Percentiles rank a stretch among this genome's conserved stretches.
These are phyloP conservation scores for Drosophila vallismaia DNA, from an alignment of 2,888 invertebrate species.

Conservation along the genomic window DNA sequence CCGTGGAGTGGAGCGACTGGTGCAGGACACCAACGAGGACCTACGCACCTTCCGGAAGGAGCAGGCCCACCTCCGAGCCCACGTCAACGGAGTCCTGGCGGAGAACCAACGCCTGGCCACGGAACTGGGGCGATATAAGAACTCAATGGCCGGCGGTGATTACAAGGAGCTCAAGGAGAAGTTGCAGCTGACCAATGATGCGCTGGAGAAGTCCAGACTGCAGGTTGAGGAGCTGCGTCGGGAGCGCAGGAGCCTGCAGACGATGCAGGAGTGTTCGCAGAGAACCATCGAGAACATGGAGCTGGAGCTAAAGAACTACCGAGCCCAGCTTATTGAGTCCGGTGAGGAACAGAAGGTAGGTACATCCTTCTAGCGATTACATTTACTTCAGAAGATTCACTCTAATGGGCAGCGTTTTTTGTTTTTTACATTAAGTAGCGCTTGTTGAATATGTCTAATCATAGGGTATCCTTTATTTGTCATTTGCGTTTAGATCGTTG, in stretches of 20 bases:
- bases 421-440: not conserved
- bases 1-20: constrained; percentile 70
- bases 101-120: constrained; percentile 81
- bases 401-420: not conserved
- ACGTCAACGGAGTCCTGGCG: constrained; percentile 79
- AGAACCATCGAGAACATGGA: constrained; percentile 88
- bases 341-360: constrained; percentile 51
- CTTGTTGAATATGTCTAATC: not conserved
- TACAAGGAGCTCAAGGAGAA: constrained; percentile 54
- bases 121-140: constrained; percentile 63
- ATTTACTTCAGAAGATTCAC: not conserved
- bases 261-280: constrained; percentile 88
- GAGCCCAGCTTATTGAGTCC: constrained; percentile 61
- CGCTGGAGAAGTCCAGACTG: constrained; percentile 81
- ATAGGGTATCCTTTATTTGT: not conserved
- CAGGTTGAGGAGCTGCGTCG: constrained; percentile 83
- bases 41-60: constrained; percentile 74
- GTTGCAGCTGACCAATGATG: constrained; percentile 73
- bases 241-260: constrained; percentile 88
- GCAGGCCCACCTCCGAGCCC: constrained; percentile 74
- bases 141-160: constrained; percentile 35
- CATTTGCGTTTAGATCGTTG: not conserved
- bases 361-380: not conserved
- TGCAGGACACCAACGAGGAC: constrained; percentile 73
- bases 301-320: constrained; percentile 86